Evolutionary conservation across 2,797 vertebrate species (phyloP), one percentile per base, ranked within the genome.

Genomic region (Dryobates pubescens): DNA sequence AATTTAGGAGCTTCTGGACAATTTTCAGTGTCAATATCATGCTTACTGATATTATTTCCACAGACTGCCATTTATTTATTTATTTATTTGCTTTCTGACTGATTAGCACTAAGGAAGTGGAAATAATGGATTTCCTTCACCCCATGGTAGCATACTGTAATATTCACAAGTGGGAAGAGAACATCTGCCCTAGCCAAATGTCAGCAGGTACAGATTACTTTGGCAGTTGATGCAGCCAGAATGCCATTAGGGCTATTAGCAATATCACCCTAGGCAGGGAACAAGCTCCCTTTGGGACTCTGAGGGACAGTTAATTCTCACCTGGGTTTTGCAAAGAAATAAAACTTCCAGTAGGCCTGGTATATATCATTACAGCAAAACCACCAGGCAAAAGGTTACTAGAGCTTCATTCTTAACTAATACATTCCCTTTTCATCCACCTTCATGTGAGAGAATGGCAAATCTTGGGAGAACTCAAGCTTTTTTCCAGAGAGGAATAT

Each of bases 401-500:
- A 53, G 64, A 15, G 1, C 12, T 73, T 70, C 24, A 9, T 36
- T 83, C 53, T 68, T 73, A 74, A 27, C n/a, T 32, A 38, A 8
- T 24, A 27, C 0, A 0, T 7, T 5, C 4, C 16, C 7, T 80
- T 84, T 67, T 56, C 12, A 38, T 54, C 24, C 26, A 29, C 4
- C 3, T 70, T 65, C n/a, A 4, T 32, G 17, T 58, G 27, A 61
- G n/a, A 65, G 41, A 74, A 56, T 1, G 13, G 5, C 32, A 26
- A 62, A 41, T 23, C 23, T 23, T 72, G 10, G 13, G 32, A 74
- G 7, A 62, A 4, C 36, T 69, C 68, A 36, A 78, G 7, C 6
- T 81, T 47, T 9, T 9, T 59, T 89, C 72, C n/a, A 75, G 26
- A 75, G 18, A 9, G 27, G 8, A 57, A 22, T 30, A 53, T 8